Conservation (phyloP, 2,113 vertebrate species). For the Elephantulus edwardii region DNA sequence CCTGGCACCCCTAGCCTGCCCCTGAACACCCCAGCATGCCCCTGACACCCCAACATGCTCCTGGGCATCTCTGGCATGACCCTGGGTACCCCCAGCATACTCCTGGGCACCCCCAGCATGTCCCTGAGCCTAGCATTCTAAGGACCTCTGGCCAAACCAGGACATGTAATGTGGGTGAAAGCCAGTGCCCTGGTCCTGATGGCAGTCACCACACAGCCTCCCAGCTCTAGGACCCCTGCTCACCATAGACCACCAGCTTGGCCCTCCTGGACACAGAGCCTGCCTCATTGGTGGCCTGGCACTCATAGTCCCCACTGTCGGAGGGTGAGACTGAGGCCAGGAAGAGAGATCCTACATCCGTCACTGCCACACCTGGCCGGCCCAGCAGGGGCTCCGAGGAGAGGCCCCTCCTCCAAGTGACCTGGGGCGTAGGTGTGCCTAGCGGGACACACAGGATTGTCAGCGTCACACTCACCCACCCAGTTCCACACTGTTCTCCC, state of each 20-base stretch:
- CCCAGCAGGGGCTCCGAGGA: conserved; percentile 80
- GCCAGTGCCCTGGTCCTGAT: not conserved
- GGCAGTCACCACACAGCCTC: no score
- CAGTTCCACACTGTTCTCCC: not conserved
- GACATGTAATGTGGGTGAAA: rapidly evolving
- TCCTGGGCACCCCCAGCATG: not conserved
- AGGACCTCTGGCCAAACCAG: not conserved
- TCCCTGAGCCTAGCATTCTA: not conserved
- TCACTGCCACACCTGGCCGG: conserved; percentile 81
- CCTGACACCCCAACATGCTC: not conserved
- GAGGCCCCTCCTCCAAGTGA: conserved; percentile 89
- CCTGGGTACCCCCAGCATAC: not conserved
- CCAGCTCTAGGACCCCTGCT: conserved; percentile 39
- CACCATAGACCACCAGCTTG: conserved; percentile 88
- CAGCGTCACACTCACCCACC: not conserved
- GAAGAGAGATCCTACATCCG: conserved; percentile 86
- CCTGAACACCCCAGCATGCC: rapidly evolving
- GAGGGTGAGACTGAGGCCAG: conserved; percentile 84
- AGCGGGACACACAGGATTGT: not conserved
- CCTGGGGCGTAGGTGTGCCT: conserved; percentile 87
- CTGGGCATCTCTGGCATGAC: no score
- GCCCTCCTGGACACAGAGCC: conserved; percentile 88
- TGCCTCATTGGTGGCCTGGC: conserved; percentile 89
- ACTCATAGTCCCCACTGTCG: conserved; percentile 90
- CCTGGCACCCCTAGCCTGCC: no score